phyloP scores from a whole-genome alignment of 2,888 invertebrate genomes.

The Chymomyza caudatula region DNA sequence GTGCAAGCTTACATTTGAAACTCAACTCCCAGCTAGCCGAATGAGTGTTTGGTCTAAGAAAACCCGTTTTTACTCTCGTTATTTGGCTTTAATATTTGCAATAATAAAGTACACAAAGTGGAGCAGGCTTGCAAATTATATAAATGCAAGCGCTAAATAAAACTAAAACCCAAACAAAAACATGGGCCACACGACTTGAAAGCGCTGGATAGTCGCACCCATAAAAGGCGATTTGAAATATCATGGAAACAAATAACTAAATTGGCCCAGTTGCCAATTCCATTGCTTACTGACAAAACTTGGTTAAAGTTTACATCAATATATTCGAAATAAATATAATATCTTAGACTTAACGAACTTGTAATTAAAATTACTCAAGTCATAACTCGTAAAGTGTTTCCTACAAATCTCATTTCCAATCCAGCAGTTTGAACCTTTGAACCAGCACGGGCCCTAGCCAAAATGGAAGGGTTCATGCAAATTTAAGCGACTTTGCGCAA shows the following conservation, averaged over 20 bases:
- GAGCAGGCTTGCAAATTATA: conserved; percentile 64
- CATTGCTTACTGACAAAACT: not conserved
- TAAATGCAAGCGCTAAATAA: conserved; percentile 34
- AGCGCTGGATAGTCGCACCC: conserved; percentile 53
- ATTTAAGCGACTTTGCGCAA: conserved; percentile 28
- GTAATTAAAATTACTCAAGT: not conserved
- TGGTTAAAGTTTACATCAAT: not conserved
- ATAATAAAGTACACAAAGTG: conserved; percentile 44
- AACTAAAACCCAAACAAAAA: conserved; percentile 2
- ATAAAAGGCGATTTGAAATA: conserved; percentile 9
- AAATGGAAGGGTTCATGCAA: not conserved
- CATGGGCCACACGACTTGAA: not conserved
- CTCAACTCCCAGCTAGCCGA: not conserved
- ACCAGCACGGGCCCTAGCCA: conserved; percentile 55
- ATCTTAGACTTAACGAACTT: not conserved
- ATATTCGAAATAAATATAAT: not conserved
- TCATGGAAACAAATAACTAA: conserved; percentile 27
- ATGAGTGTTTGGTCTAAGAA: conserved; percentile 9
- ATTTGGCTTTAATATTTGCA: conserved; percentile 67
- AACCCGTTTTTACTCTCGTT: conserved; percentile 59
- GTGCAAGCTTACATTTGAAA: not conserved
- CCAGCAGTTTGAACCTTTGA: conserved; percentile 31
- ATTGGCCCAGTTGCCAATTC: conserved; percentile 7
- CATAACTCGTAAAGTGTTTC: not conserved
- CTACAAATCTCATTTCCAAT: not conserved